phyloP scores from a whole-genome alignment of 2,888 invertebrate species.

The Eutolmus rufibarbis region DNA sequence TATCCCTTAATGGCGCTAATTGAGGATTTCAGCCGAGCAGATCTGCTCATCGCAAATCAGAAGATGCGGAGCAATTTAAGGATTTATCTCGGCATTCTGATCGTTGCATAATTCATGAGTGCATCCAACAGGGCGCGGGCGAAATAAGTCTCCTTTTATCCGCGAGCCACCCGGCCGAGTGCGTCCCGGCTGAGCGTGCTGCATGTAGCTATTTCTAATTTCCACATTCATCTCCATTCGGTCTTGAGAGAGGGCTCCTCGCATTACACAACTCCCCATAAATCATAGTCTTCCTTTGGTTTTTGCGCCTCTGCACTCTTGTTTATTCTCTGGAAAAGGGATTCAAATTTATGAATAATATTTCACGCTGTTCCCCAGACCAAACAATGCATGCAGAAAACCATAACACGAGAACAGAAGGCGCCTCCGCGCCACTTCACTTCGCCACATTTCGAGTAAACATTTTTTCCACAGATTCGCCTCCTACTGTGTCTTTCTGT shows the following conservation, averaged over 20 bases:
- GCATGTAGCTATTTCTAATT: not conserved
- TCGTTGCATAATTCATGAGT: not conserved
- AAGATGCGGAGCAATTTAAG: not conserved
- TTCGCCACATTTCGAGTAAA: conserved; percentile 2
- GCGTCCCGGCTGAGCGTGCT: not conserved
- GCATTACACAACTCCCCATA: not conserved
- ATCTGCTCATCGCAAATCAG: not conserved
- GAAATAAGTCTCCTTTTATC: not conserved
- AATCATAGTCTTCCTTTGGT: not conserved
- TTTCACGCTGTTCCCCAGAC: not conserved
- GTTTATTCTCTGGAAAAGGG: not conserved
- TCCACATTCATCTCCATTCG: not conserved
- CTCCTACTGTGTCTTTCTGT: not conserved
- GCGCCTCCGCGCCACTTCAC: not conserved
- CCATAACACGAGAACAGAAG: not conserved
- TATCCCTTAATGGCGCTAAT: not conserved
- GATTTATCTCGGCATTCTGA: too few species aligned
- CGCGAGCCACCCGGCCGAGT: not conserved
- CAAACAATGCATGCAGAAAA: conserved; percentile 2
- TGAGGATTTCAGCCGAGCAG: not conserved
- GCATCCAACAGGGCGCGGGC: not conserved
- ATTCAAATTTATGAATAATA: not conserved
- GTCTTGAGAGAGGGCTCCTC: not conserved
- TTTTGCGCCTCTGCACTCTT: not conserved
- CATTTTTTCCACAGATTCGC: not conserved